These are phyloP conservation scores for Zonitis immaculata DNA, from an alignment of 2,888 invertebrate genomes.

Conservation along the genomic window DNA sequence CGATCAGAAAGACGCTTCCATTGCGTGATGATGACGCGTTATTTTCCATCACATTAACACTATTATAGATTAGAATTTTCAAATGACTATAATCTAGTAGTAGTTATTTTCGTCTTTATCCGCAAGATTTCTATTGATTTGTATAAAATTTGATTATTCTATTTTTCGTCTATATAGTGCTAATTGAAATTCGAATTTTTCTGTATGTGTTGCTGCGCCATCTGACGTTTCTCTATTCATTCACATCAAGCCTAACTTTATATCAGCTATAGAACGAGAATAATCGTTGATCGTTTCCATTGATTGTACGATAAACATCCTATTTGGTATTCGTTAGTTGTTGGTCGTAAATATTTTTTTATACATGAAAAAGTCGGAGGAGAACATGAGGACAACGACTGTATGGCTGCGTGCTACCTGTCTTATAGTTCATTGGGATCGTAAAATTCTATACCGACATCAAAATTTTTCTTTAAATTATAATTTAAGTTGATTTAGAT, in stretches of 20 bases:
- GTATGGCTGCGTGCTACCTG: slow-evolving; percentile 15
- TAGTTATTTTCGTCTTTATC: slow-evolving; percentile 8
- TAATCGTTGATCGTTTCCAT: background rate
- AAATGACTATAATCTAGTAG: no score
- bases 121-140: background rate
- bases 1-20: slow-evolving; percentile 19
- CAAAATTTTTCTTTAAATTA: background rate
- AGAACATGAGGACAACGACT: background rate
- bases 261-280: background rate
- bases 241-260: slow-evolving; percentile 2
- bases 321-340: slow-evolving; percentile 1
- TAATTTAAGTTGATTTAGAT: background rate
- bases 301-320: background rate
- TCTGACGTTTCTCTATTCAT: slow-evolving; percentile 3
- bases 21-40: slow-evolving; percentile 15
- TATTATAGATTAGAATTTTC: slow-evolving; percentile 10
- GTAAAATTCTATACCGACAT: slow-evolving; percentile 11
- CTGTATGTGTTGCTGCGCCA: slow-evolving; percentile 7
- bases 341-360: slow-evolving; percentile 11
- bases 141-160: no score
- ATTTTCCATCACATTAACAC: slow-evolving; percentile 11
- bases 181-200: no score
- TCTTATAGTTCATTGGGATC: slow-evolving; percentile 10
- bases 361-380: background rate
- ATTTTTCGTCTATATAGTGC: no score